phyloP scores from a whole-genome alignment of 2,113 vertebrate species.

The Hirundichthys speculiger region DNA sequence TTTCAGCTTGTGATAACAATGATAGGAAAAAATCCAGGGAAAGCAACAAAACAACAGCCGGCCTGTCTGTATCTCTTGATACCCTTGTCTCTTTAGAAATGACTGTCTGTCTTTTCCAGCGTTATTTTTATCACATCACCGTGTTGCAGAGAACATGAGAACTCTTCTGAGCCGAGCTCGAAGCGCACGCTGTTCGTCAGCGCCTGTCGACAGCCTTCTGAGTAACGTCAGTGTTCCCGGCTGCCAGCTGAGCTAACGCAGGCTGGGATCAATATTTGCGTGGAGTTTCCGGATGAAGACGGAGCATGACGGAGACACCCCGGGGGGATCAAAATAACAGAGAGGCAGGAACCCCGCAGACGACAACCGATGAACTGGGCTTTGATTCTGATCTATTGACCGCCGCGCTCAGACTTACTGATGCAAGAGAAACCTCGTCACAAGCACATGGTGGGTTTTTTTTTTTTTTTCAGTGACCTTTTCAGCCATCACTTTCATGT shows the following conservation, averaged over 20 bases:
- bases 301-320: slow-evolving; percentile 47
- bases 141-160: background rate
- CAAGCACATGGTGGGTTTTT: slow-evolving; percentile 51
- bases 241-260: slow-evolving; percentile 57
- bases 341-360: slow-evolving; percentile 47
- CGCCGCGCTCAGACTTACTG: slow-evolving; percentile 23
- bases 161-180: background rate
- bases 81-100: background rate
- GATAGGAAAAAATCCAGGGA: slow-evolving; percentile 8
- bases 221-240: slow-evolving; percentile 31
- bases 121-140: slow-evolving; percentile 10
- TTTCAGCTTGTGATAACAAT: slow-evolving; percentile 1
- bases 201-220: slow-evolving; percentile 40
- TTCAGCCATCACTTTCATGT: slow-evolving; percentile 45
- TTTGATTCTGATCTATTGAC: slow-evolving; percentile 69
- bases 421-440: slow-evolving; percentile 37
- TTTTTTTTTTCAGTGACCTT: slow-evolving; percentile 66
- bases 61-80: background rate
- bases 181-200: slow-evolving; percentile 29
- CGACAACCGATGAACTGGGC: slow-evolving; percentile 53
- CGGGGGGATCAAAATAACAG: slow-evolving; percentile 43
- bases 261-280: slow-evolving; percentile 64
- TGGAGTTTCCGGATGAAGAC: slow-evolving; percentile 58
- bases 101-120: background rate
- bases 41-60: slow-evolving; percentile 10